Percentiles rank a stretch among this genome's conserved stretches.
Conservation (phyloP, 2,888 invertebrate species). For the Beris morrisii region DNA sequence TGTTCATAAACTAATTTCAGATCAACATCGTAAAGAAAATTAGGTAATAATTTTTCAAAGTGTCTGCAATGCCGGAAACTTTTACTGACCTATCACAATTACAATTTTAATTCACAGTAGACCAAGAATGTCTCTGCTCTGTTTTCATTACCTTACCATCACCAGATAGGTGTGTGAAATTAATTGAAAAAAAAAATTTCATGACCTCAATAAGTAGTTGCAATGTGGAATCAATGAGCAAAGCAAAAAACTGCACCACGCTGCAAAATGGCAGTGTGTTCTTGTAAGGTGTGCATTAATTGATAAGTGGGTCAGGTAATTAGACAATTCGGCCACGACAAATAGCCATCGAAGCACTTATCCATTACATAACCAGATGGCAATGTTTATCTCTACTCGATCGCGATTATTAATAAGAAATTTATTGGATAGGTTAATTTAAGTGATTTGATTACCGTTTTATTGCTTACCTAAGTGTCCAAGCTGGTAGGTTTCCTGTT, state of each 20-base stretch:
- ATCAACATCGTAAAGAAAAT: no score
- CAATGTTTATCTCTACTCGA: constrained; percentile 4
- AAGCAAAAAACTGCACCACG: no score
- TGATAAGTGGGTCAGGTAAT: constrained; percentile 21
- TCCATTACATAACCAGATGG: constrained; percentile 14
- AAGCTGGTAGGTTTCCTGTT: constrained; percentile 34
- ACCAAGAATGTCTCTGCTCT: no score
- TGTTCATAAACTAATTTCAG: no score
- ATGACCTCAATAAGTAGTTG: no score
- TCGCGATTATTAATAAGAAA: not conserved
- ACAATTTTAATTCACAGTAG: no score
- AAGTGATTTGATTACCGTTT: not conserved
- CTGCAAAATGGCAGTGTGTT: not conserved
- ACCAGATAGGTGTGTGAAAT: not conserved
- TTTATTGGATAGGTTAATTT: no score
- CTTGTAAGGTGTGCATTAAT: constrained; percentile 2
- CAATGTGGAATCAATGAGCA: no score
- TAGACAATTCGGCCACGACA: constrained; percentile 13
- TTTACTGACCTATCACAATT: no score
- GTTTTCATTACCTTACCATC: no score
- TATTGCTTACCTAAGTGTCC: constrained; percentile 35
- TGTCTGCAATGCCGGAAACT: no score
- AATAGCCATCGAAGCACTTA: not conserved
- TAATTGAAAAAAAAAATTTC: not conserved
- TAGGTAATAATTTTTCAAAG: no score